Evolutionary conservation across 2,888 invertebrate genomes (phyloP).

Genomic region (Scrobipalpa costella): DNA sequence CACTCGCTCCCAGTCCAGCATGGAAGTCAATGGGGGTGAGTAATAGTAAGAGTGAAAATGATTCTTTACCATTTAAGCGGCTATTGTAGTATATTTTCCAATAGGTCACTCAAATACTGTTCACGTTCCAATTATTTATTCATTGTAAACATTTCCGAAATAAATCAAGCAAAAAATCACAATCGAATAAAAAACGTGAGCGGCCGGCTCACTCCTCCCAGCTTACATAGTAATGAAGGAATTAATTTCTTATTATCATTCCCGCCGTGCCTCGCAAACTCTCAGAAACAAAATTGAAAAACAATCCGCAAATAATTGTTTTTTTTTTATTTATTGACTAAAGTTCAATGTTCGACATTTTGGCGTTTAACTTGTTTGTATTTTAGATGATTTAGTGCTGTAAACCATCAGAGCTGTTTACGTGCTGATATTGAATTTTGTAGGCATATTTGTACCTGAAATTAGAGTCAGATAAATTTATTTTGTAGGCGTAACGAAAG

Average conservation of each 20-base stretch:
- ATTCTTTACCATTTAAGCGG: too few species aligned
- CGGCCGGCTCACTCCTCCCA: too few species aligned
- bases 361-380: background rate
- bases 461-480: background rate
- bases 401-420: background rate
- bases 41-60: too few species aligned
- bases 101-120: too few species aligned
- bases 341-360: background rate
- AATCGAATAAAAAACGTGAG: too few species aligned
- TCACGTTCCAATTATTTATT: too few species aligned
- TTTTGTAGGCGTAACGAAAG: background rate
- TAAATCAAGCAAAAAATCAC: too few species aligned
- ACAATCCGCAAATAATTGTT: slow-evolving; percentile 5
- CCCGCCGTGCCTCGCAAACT: background rate
- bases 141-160: too few species aligned
- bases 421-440: background rate
- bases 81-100: too few species aligned
- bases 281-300: background rate
- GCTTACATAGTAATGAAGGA: background rate
- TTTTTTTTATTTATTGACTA: background rate
- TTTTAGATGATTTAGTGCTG: background rate
- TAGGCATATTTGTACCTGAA: background rate
- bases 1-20: too few species aligned
- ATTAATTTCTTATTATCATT: background rate
- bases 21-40: too few species aligned